Percentiles rank a stretch among this genome's conserved stretches.
Evolutionary conservation across 2,888 invertebrate genomes (phyloP).

Genomic region (Lycocerus yunnanus): DNA sequence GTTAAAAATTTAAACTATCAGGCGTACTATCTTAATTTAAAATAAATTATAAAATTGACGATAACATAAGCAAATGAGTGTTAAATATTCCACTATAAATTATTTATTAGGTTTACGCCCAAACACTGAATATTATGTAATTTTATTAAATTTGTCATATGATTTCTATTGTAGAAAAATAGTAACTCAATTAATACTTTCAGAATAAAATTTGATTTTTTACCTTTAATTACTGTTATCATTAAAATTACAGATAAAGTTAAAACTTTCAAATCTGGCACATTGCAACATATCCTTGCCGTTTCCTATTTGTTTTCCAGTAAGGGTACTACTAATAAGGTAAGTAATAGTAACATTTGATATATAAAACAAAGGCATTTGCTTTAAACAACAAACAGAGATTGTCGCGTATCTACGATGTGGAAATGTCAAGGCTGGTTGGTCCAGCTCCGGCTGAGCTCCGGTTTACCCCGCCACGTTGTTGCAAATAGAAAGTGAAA

Average conservation of each 20-base stretch:
- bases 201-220: not conserved
- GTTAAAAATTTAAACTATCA: not conserved
- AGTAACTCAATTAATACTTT: not conserved
- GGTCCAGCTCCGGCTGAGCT: constrained; percentile 44
- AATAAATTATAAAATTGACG: not conserved
- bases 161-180: not conserved
- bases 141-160: not conserved
- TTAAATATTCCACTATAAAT: not conserved
- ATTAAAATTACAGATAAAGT: not conserved
- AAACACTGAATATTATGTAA: not conserved
- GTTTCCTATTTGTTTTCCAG: not conserved
- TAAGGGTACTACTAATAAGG: not conserved
- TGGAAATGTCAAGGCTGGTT: constrained; percentile 51
- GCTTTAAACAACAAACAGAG: constrained; percentile 36
- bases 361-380: constrained; percentile 21
- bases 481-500: constrained; percentile 41
- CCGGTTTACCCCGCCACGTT: constrained; percentile 42
- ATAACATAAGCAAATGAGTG: not conserved
- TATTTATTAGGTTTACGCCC: not conserved
- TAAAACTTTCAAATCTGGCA: constrained; percentile 6
- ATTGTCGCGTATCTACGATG: constrained; percentile 48
- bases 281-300: constrained; percentile 2
- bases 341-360: constrained; percentile 2
- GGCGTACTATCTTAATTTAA: not conserved
- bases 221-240: not conserved